Evolutionary conservation across 2,888 invertebrate genomes (phyloP), one percentile per base, ranked within the genome.

Genomic region (Chalcosyrphus nemorum): DNA sequence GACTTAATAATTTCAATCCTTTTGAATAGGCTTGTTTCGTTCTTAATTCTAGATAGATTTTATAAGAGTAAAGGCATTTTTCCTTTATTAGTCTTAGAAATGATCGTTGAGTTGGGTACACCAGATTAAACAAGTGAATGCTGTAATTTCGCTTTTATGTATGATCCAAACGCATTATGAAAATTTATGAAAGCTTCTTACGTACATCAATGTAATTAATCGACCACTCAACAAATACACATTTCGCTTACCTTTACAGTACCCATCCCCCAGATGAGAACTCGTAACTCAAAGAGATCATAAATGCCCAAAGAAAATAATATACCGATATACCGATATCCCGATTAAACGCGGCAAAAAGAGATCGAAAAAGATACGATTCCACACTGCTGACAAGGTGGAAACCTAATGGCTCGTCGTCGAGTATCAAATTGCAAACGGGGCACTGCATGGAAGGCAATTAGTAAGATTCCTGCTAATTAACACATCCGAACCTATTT

Each of bases 331-430:
- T 38, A 32, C 63, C 45, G 43, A 68, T 43, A 43, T 13, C 38
- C 13, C 24, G 50, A 47, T 21, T 24, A 66, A 9, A 29, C 17
- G 45, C 61, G 38, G 41, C 54, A 70, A 54, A 89, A 88, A 89
- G 89, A 88, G 76, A 86, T 88, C 87, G 88, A 88, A 89, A 90
- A 52, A 68, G 78, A 82, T 82, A 72, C 56, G 56, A 82, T 61
- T 54, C 61, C 68, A 70, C 52, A 54, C 15, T 54, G 45, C 78
- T 78, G 82, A 78, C 78, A 84, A 84, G 84, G 80, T 80, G 78
- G 75, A 84, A 80, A 78, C 80, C 80, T 75, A 80, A 84, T 78
- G 78, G 84, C 74, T 57, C 63, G 70, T 65, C 74, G 80, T 50
- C 59, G 52, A 57, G 70, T 80, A 84, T 84, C 84, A 52, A 65